A percentile compares a stretch with the other conserved stretches of the same genome.
Conservation (phyloP, 2,113 vertebrate species). For the Tragelaphus scriptus region DNA sequence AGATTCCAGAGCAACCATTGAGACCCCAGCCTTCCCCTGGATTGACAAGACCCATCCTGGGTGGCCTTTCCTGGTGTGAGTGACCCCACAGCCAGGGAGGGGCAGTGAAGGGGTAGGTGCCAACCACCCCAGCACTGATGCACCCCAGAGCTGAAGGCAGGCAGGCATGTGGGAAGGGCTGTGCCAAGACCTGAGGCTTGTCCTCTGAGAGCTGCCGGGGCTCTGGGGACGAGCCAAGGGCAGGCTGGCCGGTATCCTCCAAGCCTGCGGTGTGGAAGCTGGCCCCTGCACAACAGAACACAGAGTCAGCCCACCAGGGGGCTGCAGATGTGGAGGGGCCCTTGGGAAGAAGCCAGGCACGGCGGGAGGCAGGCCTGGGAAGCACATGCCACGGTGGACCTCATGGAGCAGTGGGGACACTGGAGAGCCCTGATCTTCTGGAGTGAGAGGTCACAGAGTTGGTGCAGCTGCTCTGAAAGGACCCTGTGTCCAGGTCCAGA, state of each 20-base stretch:
- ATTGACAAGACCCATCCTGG: not conserved
- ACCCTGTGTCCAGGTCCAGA: not conserved
- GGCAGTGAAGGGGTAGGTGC: not conserved
- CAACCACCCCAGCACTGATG: conserved; percentile 46
- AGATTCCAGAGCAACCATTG: not conserved
- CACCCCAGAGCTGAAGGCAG: rapidly evolving
- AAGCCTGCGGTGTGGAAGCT: conserved; percentile 63
- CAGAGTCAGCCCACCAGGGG: not conserved
- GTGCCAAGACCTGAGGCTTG: conserved; percentile 71
- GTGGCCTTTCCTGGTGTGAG: not conserved
- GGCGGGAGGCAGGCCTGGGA: rapidly evolving
- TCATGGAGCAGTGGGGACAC: not conserved
- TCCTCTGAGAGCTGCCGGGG: conserved; percentile 42
- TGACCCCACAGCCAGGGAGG: not conserved
- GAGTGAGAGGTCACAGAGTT: not conserved
- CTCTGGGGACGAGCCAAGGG: rapidly evolving
- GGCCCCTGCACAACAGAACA: conserved; percentile 74
- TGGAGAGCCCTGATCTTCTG: rapidly evolving
- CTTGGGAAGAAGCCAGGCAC: not conserved
- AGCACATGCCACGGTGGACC: rapidly evolving
- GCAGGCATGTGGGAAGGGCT: rapidly evolving
- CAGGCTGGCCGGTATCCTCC: not conserved
- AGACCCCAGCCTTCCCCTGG: rapidly evolving
- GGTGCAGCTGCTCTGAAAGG: rapidly evolving
- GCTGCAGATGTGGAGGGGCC: rapidly evolving